phyloP scores from a whole-genome alignment of 1,140 invertebrate species.

The Pseudomyrmex dendroicus region DNA sequence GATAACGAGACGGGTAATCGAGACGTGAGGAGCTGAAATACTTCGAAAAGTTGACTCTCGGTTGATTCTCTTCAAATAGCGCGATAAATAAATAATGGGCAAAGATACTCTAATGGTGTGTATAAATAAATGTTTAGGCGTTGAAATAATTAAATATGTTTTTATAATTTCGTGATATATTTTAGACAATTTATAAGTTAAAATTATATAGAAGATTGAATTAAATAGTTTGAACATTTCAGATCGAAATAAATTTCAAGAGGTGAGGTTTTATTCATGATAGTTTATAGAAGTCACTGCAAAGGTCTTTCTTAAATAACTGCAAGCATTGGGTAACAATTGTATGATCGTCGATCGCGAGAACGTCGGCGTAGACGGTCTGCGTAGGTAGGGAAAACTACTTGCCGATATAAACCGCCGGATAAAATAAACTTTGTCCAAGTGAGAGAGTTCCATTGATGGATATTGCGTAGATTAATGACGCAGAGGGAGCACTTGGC shows the following conservation, averaged over 20 bases:
- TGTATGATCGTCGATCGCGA: not conserved
- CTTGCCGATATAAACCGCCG: not conserved
- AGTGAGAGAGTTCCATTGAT: not conserved
- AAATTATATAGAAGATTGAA: too few relatives aligned
- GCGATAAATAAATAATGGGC: not conserved
- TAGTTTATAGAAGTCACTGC: too few relatives aligned
- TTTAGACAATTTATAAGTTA: too few relatives aligned
- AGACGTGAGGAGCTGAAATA: too few relatives aligned
- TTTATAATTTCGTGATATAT: not conserved
- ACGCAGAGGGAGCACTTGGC: not conserved
- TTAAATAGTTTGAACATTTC: too few relatives aligned
- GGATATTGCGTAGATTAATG: constrained; percentile 25
- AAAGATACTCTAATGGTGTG: too few relatives aligned
- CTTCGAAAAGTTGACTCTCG: too few relatives aligned
- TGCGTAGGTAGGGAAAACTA: not conserved
- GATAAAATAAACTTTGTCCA: not conserved
- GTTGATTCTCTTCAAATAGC: not conserved
- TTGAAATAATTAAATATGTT: not conserved
- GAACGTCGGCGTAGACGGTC: not conserved
- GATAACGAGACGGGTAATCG: too few relatives aligned
- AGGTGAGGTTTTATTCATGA: too few relatives aligned
- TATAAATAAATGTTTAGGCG: not conserved
- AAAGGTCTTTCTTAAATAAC: too few relatives aligned
- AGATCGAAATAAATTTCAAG: too few relatives aligned
- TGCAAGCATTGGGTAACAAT: too few relatives aligned